Conservation (phyloP, 2,113 vertebrate species). For the Leucoraja erinaceus region DNA sequence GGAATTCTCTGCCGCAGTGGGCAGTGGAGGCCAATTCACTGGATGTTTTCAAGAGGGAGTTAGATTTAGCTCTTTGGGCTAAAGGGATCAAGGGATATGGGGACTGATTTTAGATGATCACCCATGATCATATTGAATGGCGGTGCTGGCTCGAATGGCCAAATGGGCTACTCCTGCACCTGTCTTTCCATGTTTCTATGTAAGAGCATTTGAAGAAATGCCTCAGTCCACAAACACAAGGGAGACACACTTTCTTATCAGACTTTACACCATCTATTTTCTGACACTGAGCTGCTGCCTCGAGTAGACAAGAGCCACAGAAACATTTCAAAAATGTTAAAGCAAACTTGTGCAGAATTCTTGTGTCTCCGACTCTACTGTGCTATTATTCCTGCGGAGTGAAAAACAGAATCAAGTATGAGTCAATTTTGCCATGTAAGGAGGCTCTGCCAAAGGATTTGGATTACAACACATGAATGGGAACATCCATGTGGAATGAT, state of each 20-base stretch:
- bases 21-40: too few species aligned
- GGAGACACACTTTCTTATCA: not conserved
- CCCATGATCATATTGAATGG: too few species aligned
- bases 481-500: not conserved
- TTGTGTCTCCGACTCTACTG: not conserved
- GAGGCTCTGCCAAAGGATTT: not conserved
- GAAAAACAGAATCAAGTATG: not conserved
- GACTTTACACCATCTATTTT: not conserved
- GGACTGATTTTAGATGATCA: too few species aligned
- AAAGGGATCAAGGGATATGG: too few species aligned
- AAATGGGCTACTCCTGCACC: too few species aligned
- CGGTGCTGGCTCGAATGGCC: too few species aligned
- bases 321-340: not conserved
- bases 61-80: too few species aligned
- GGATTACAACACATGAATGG: not conserved
- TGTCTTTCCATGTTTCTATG: not conserved
- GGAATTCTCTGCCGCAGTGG: too few species aligned
- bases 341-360: not conserved
- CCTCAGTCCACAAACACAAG: not conserved
- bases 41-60: too few species aligned
- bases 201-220: not conserved
- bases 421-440: slow-evolving; percentile 14
- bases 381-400: not conserved
- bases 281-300: not conserved
- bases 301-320: too few species aligned